phyloP scores from a whole-genome alignment of 64 coral and sea anemone species.

The Catalaphyllia jardinei region DNA sequence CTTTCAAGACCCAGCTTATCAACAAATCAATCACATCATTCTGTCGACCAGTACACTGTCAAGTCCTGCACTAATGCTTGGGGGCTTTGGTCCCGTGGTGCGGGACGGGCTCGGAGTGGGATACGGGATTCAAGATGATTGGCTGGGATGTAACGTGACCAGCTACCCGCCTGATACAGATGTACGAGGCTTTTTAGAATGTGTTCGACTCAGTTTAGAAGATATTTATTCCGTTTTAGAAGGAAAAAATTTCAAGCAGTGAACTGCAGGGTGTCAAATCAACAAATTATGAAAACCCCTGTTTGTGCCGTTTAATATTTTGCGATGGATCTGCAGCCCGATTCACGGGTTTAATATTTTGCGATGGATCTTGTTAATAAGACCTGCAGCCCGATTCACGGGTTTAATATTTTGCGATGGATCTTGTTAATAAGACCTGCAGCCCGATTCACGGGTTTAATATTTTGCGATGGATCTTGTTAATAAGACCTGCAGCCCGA shows the following conservation, averaged over 20 bases:
- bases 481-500: no score
- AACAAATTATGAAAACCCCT: neutral
- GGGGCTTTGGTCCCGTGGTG: slow-evolving; percentile 89
- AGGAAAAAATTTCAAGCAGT: slow-evolving; percentile 92
- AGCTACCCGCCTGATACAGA: slow-evolving; percentile 65
- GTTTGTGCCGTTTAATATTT: no score
- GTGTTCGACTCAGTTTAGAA: slow-evolving; percentile 75
- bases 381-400: no score
- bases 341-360: no score
- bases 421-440: no score
- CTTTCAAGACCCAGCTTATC: slow-evolving; percentile 84
- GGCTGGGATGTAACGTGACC: slow-evolving; percentile 76
- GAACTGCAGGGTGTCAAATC: neutral
- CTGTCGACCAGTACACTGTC: slow-evolving; percentile 94
- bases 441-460: no score
- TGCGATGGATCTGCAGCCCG: no score
- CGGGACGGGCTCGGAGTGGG: slow-evolving; percentile 90
- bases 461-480: no score
- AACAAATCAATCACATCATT: slow-evolving; percentile 82
- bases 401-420: no score
- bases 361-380: no score
- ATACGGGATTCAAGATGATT: slow-evolving; percentile 76
- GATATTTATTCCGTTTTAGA: slow-evolving; percentile 86
- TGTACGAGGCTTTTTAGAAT: slow-evolving; percentile 76
- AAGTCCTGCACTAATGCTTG: slow-evolving; percentile 74